Base-by-base conservation (phyloP, 2,113 vertebrate genomes). In the Syngnathus scovelli region DNA sequence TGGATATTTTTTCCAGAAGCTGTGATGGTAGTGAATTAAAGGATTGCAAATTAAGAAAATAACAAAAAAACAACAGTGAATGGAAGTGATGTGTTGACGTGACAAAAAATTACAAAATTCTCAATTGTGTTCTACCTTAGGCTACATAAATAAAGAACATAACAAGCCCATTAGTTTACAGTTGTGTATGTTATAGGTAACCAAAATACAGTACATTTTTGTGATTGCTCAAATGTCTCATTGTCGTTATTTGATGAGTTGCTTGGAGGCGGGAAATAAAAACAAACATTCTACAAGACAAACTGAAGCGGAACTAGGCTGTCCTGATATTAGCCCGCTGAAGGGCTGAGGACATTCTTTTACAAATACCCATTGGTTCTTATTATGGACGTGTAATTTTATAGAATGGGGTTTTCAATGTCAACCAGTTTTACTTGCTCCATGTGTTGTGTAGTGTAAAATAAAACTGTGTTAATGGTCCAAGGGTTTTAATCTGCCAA, bases 251-350 rank as follows among this genome's bases (percentile, higher is more conserved):
- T 70, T 78, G 46, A 59, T 71, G 33, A 4, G 58, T 66, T 65
- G 58, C 46, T 66, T 76, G 74, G 46, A 5, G 84, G 78, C n/a
- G 78, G 84, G 80, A 83, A 66, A 21, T 33, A 3, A 33, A 33
- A 33, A 33, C 3, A 33, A 33, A 33, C 27, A 46, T 18, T 18
- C 16, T 46, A 13, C 16, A 4, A 46, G 44, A 46, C 44, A 16
- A 46, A 46, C 13, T 15, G 44, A 5, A 46, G 4, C 27, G 5
- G 44, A 15, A 46, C 44, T 46, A 5, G 15, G 44, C 44, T 46
- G 1, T 13, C 15, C 4, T 46, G 15, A 51, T 51, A 19, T 51
- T 2, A 51, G 7, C 2, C 7, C 7, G 5, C 49, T 51, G 27
- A 33, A 33, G 27, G 27, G 27, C 27, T 33, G 27, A 33, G 27